Evolutionary conservation across 2,888 invertebrate genomes (phyloP), one percentile per base, ranked within the genome.

Genomic region (Nymphalis urticae): DNA sequence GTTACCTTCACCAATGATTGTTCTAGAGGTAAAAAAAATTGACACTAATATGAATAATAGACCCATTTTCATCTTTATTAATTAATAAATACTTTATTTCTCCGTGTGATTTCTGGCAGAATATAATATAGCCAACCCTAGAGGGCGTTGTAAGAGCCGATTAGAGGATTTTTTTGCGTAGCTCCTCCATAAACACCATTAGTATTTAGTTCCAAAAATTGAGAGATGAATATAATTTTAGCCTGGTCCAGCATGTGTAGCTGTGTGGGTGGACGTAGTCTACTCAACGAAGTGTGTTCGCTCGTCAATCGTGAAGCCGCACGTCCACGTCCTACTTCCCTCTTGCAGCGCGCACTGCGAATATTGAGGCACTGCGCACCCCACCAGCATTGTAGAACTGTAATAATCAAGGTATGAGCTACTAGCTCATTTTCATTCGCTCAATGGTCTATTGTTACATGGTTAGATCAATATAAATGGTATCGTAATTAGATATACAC

Each of bases 1-100:
- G 92, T 94, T 66, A 95, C 94, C 0, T 95, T 94, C 75, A 95
- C 95, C 2, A 94, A 94, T 66, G 90, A 94, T 71, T 95, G 95
- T 78, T 81, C 91, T 17, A 89, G 92, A 91, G 95, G 95, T 95
- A 81, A 47, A 17, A 36, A 17, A 32, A n/a, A 0, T 24, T 5
- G 17, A 17, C n/a, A 13, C 8, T 56, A 5, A 32, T 47, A 5
- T n/a, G 6, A 50, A 17, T 50, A 50, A 19, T 0, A n/a, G 19
- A n/a, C 7, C n/a, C 6, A 50, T 50, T 50, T n/a, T 17, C 7
- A 13, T 17, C 8, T 19, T n/a, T n/a, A 48, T 48, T 32, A 32
- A 32, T 32, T 32, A 32, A 6, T 32, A 6, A 17, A 17, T n/a
- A 48, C 1, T 48, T 48, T 50, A 19, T 50, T 17, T 17, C 2